Evolutionary conservation across 2,888 invertebrate genomes (phyloP).

Genomic region (Dioctria linearis): DNA sequence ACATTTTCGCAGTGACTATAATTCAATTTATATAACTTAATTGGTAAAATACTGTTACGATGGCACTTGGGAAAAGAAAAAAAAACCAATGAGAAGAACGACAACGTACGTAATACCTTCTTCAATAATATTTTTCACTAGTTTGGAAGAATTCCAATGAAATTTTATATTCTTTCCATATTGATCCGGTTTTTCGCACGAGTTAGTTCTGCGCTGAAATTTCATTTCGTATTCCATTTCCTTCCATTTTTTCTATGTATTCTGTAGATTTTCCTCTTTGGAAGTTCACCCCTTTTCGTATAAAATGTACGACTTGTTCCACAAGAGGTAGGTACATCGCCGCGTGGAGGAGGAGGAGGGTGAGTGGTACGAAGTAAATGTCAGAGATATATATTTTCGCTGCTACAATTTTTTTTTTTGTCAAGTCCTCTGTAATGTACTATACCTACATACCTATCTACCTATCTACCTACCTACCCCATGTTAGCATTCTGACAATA

Average conservation of each 20-base stretch:
- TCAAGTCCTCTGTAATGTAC: background rate
- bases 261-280: conserved; percentile 20
- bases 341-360: conserved; percentile 9
- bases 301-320: conserved; percentile 20
- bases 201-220: conserved; percentile 40
- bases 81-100: background rate
- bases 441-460: background rate
- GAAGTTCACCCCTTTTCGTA: conserved; percentile 35
- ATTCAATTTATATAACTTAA: no score
- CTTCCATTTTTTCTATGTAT: background rate
- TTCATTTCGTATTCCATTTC: conserved; percentile 43
- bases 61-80: no score
- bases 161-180: conserved; percentile 44
- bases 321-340: conserved; percentile 26
- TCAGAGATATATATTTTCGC: conserved; percentile 49
- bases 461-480: conserved; percentile 5
- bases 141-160: conserved; percentile 45
- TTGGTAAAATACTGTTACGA: no score
- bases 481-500: background rate
- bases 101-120: background rate
- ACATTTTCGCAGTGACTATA: no score
- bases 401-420: conserved; percentile 33
- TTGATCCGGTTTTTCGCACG: conserved; percentile 52
- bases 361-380: conserved; percentile 26
- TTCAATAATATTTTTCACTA: conserved; percentile 26